These are phyloP conservation scores for Odontothrips loti DNA, from an alignment of 2,888 invertebrate species.

Conservation along the genomic window DNA sequence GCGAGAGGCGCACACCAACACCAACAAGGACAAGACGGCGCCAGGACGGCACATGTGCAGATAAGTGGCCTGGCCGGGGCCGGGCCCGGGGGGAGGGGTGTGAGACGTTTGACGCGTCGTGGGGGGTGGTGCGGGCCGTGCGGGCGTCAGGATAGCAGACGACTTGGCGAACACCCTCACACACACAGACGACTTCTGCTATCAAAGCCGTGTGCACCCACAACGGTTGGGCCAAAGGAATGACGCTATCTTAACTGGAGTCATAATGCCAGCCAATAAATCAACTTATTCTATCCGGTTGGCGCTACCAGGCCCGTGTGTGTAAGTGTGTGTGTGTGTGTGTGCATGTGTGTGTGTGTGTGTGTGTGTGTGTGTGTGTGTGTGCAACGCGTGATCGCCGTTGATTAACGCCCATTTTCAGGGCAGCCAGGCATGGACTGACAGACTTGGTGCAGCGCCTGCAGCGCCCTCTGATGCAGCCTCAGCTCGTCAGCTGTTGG, in stretches of 20 bases:
- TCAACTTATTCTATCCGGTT: conserved; percentile 19
- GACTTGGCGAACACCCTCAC: background rate
- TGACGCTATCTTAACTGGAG: conserved; percentile 19
- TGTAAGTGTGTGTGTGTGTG: background rate
- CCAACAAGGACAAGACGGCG: background rate
- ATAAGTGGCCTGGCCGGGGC: background rate
- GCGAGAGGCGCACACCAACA: background rate
- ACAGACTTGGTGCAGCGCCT: no score
- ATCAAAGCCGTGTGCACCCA: background rate
- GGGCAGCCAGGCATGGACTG: no score
- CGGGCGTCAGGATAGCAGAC: no score
- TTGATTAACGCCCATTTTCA: background rate
- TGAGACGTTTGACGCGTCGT: background rate
- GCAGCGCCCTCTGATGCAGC: no score
- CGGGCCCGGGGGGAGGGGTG: background rate
- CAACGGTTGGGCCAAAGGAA: background rate
- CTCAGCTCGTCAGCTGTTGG: background rate
- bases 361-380: no score
- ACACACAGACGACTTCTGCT: background rate
- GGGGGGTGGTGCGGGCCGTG: background rate
- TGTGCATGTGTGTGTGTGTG: no score
- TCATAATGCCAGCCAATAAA: conserved; percentile 4
- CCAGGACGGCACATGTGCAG: background rate
- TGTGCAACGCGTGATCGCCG: background rate
- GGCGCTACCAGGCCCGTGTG: background rate